These are phyloP conservation scores for Uloborus plumipes DNA, from an alignment of 2,888 invertebrate species.

Conservation along the genomic window DNA sequence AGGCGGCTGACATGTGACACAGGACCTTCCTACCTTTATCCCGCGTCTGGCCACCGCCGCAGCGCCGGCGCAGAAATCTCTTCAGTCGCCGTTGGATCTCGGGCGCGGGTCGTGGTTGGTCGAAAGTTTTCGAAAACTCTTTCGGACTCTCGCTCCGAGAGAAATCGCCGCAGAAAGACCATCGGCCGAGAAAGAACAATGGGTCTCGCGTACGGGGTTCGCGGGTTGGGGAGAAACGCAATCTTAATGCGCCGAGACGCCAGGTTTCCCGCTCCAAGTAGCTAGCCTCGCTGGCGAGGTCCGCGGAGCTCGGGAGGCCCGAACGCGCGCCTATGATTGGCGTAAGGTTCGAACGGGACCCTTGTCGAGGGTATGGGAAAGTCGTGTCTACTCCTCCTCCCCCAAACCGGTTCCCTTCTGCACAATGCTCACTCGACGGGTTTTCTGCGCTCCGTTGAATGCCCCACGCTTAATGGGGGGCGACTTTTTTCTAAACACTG, in stretches of 20 bases:
- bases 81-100: slow-evolving; percentile 8
- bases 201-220: slow-evolving; percentile 33
- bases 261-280: slow-evolving; percentile 19
- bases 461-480: slow-evolving; percentile 45
- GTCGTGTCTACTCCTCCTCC: slow-evolving; percentile 64
- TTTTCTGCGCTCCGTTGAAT: slow-evolving; percentile 61
- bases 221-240: slow-evolving; percentile 11
- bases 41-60: no score
- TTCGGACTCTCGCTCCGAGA: not conserved
- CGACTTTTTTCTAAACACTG: slow-evolving; percentile 23
- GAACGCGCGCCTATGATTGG: slow-evolving; percentile 55
- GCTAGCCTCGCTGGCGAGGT: slow-evolving; percentile 57
- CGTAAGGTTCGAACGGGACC: slow-evolving; percentile 57
- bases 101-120: not conserved
- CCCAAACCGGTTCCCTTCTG: slow-evolving; percentile 60
- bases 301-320: slow-evolving; percentile 29
- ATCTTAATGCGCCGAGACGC: slow-evolving; percentile 17
- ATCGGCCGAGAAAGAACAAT: slow-evolving; percentile 36
- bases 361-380: slow-evolving; percentile 64
- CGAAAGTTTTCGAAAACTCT: slow-evolving; percentile 2
- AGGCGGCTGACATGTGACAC: not conserved
- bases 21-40: no score
- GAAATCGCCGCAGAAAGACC: not conserved
- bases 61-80: slow-evolving; percentile 27
- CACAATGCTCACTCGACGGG: slow-evolving; percentile 62